Evolutionary conservation across 2,797 vertebrate genomes (phyloP).

Genomic region (Ciconia nigra): DNA sequence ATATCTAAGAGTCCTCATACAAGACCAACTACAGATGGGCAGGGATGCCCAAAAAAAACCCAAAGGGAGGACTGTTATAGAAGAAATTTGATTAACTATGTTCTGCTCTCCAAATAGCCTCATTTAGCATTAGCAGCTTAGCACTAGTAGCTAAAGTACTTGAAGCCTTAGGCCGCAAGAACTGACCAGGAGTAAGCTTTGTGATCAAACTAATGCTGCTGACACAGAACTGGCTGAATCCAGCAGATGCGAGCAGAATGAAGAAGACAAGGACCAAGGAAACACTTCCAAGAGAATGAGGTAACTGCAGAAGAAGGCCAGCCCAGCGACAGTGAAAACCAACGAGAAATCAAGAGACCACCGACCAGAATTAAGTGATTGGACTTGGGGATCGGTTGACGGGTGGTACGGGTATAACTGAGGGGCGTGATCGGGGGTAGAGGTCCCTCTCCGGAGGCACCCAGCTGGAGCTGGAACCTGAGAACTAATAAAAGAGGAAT

Average conservation of each 20-base stretch:
- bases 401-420: fast-evolving
- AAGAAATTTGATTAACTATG: background rate
- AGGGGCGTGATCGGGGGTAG: background rate
- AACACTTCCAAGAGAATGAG: background rate
- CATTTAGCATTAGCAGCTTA: background rate
- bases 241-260: background rate
- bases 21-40: background rate
- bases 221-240: background rate
- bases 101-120: background rate
- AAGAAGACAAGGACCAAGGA: background rate
- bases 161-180: background rate
- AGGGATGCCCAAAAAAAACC: background rate
- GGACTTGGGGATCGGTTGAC: background rate
- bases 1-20: background rate
- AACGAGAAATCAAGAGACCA: background rate
- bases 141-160: background rate
- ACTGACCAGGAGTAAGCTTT: background rate
- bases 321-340: background rate
- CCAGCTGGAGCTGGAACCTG: background rate
- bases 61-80: background rate
- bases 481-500: background rate
- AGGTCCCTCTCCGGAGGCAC: background rate
- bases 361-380: background rate
- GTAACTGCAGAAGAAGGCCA: background rate
- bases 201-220: background rate